Conservation (phyloP, 2,113 vertebrate species). For the sheep (Ovis aries) region DNA sequence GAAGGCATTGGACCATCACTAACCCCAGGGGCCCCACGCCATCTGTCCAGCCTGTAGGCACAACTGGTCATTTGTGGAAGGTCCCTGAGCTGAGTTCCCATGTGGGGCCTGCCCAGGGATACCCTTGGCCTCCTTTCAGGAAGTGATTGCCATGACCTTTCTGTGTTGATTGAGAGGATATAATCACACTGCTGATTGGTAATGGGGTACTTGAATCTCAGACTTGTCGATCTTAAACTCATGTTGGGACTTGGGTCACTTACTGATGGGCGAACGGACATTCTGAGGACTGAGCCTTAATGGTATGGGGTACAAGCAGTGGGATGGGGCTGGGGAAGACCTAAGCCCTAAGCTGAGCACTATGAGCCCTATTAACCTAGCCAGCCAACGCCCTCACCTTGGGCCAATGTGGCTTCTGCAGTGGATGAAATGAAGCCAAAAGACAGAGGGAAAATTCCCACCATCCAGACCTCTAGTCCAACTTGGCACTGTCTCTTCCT, state of each 20-base stretch:
- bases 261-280: not conserved
- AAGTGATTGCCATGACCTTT: not conserved
- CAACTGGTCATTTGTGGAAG: not conserved
- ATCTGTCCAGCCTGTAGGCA: conserved; percentile 72
- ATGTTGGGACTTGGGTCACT: not conserved
- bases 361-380: not conserved
- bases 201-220: not conserved
- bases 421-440: not conserved
- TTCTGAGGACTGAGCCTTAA: not conserved
- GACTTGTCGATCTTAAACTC: conserved; percentile 21
- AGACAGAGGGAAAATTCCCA: not conserved
- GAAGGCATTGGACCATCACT: conserved; percentile 75
- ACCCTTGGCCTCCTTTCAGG: not conserved
- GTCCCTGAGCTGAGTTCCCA: not conserved
- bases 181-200: conserved; percentile 35
- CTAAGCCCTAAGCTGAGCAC: not conserved
- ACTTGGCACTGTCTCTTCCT: not conserved
- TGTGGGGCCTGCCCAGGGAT: not conserved
- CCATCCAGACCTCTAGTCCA: not conserved
- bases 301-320: not conserved
- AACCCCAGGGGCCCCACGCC: conserved; percentile 45
- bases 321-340: not conserved
- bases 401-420: not conserved
- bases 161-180: not conserved
- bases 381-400: fast-evolving